Conservation (phyloP, 1,140 invertebrate species). For the Rhynchophorus ferrugineus region DNA sequence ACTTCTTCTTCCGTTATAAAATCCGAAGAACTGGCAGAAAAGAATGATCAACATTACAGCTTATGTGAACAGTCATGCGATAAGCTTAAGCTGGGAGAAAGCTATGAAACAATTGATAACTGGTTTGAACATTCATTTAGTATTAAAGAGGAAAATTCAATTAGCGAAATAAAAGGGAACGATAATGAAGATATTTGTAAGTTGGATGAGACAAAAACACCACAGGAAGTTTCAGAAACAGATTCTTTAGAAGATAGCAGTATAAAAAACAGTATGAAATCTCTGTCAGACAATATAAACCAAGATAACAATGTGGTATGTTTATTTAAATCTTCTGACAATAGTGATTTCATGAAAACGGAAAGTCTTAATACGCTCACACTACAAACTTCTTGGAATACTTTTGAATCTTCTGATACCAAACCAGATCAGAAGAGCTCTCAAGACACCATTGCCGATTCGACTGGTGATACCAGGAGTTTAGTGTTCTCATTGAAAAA, state of each 20-base stretch:
- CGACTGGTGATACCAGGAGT: neutral
- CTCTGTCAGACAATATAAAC: neutral
- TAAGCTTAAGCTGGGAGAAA: too few relatives aligned
- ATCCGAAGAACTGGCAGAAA: too few relatives aligned
- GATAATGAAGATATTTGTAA: neutral
- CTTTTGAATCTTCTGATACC: neutral
- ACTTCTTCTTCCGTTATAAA: too few relatives aligned
- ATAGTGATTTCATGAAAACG: slow-evolving; percentile 2
- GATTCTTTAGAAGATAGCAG: neutral
- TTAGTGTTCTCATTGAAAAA: slow-evolving; percentile 9
- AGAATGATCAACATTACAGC: too few relatives aligned
- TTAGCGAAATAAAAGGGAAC: neutral
- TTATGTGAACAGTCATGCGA: too few relatives aligned
- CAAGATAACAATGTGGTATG: slow-evolving; percentile 3
- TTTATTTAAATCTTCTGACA: slow-evolving; percentile 8
- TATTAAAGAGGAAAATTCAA: too few relatives aligned
- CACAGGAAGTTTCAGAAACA: neutral
- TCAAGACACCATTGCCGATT: neutral
- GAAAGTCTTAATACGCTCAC: slow-evolving; percentile 8
- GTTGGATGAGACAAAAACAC: neutral
- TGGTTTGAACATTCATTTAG: too few relatives aligned
- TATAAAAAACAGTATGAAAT: neutral
- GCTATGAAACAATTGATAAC: too few relatives aligned
- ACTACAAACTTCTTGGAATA: slow-evolving; percentile 6
- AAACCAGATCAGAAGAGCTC: neutral